Evolutionary conservation across 2,113 vertebrate species (phyloP), one percentile per base, ranked within the genome.

Genomic region (Lampris megalopsis): DNA sequence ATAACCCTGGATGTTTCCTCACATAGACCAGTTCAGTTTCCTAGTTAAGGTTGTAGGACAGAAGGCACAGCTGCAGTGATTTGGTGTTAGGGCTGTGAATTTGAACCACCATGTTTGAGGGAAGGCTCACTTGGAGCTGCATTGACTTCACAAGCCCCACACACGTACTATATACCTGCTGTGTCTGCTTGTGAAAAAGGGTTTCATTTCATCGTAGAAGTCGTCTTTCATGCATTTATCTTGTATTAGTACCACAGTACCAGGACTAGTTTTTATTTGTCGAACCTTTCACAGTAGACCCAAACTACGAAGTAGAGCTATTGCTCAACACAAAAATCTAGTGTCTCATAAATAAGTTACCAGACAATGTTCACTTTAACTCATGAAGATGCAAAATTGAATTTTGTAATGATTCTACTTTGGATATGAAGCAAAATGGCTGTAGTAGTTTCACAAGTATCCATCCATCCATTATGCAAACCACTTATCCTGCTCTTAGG

Each of bases 331-430:
- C 3, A 6, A 63, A 68, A 35, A 48, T 2, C 62, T 45, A 58
- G 58, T 5, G 63, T 53, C 47, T 54, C 53, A 2, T 5, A 2
- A 49, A 9, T 45, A 2, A 36, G 24, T 24, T 41, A 73, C 64
- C 35, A 1, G 60, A 37, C 9, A 4, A 24, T 24, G 1, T n/a
- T 61, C 36, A 38, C 52, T 64, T 52, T 40, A 54, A 73, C 68
- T 69, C 61, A 65, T 57, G 56, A 45, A 61, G 77, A 63, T 40
- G 68, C 45, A 59, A 81, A 64, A 65, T 37, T 4, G 73, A 69
- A 47, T 53, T 4, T 49, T 35, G 57, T 24, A 48, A 6, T 9
- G 11, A 42, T 48, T 11, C 13, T 60, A 48, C 1, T 5, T 3
- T 0, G 10, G 24, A 38, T 43, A 0, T 3, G 36, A 59, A 7